Base-by-base conservation (phyloP, 2,113 vertebrate species). In the Sarotherodon lohbergeri region DNA sequence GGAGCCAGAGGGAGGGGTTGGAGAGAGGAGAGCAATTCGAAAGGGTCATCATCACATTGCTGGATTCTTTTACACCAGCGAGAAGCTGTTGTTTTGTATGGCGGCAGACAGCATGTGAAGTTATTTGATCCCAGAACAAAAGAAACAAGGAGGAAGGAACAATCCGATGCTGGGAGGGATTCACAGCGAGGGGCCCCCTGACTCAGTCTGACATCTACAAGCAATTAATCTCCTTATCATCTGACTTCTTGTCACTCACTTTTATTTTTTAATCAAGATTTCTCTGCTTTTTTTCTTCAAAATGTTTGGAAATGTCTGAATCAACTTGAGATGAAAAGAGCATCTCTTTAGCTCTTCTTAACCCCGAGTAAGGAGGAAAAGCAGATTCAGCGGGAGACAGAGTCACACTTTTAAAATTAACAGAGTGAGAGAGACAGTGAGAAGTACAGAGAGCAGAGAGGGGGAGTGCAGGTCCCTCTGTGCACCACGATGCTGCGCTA, bases 401-500 rank as follows among this genome's bases (percentile, higher is more conserved):
- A 73, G 29, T 81, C 52, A 9, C 50, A 63, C 82, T 82, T 88
- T 61, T 22, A 76, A 50, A 50, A 50, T 78, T 32, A 32, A n/a
- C 4, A 73, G 66, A 36, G 86, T 57, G 71, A 27, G n/a, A 86
- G 71, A 82, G 71, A 68, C 54, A 27, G 84, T 50, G 50, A 55
- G 19, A 78, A 34, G n/a, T 16, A 5, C 14, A n/a, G 71, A 4
- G 6, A n/a, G 66, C 14, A n/a, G 71, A 4, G 6, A n/a, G 66
- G 27, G 39, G 79, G 84, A 27, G 78, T 6, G 81, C 56, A 12
- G 86, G 73, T 81, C 80, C 66, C 56, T 86, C 80, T 68, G 83
- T 56, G 80, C 55, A 63, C 81, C 91, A 93, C 94, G 91, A 99
- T 99, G 98, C 96, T 99, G 96, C 98, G 98, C 80, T 99, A 99